Conservation (phyloP, 2,113 vertebrate genomes). For the Periophthalmodon schlosseri region DNA sequence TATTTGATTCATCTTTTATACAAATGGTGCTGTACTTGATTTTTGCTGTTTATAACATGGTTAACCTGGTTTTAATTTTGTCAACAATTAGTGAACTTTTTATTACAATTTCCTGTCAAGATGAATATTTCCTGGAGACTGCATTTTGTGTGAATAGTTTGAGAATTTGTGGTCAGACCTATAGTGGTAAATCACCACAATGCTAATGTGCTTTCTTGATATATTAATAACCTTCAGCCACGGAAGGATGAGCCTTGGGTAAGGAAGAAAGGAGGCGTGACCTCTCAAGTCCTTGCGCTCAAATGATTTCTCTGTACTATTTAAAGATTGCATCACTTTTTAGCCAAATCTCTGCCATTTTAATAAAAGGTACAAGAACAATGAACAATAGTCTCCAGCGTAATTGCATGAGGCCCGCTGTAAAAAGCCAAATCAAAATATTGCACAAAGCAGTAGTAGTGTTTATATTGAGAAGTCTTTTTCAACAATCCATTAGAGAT, state of each 20-base stretch:
- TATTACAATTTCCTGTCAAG: neutral
- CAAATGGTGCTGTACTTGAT: no score
- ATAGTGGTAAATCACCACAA: neutral
- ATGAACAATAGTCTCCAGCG: constrained; percentile 16
- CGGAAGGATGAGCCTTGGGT: constrained; percentile 19
- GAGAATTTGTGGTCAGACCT: neutral
- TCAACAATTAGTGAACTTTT: neutral
- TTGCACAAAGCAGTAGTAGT: constrained; percentile 17
- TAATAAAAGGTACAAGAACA: constrained; percentile 28
- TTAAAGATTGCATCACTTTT: constrained; percentile 40
- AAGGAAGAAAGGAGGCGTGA: constrained; percentile 41
- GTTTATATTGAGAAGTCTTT: constrained; percentile 41
- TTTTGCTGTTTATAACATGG: neutral
- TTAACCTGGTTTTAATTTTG: neutral
- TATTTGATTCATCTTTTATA: neutral
- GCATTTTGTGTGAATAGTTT: neutral
- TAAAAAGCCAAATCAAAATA: constrained; percentile 18
- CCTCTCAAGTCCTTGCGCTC: constrained; percentile 34
- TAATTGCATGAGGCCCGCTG: constrained; percentile 32
- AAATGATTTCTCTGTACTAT: constrained; percentile 37
- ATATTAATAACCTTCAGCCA: constrained; percentile 37
- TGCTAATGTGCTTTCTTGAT: constrained; percentile 31
- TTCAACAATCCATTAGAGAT: constrained; percentile 73
- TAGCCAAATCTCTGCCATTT: constrained; percentile 16
- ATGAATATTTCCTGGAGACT: no score